Percentiles rank a stretch among this genome's conserved stretches.
Evolutionary conservation across 2,113 vertebrate species (phyloP).

Genomic region (Sus scrofa): T2T-Sscrofa CM000818.6:16957001-16957500

Average conservation of each 20-base stretch:
- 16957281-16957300: no score
- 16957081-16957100: background rate
- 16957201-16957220: no score
- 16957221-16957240: no score
- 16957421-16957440: background rate
- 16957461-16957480: background rate
- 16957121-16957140: background rate
- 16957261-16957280: no score
- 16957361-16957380: no score
- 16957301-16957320: no score
- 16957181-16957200: no score
- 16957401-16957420: background rate
- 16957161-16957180: no score
- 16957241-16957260: no score
- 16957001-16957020: background rate
- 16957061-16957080: conserved; percentile 6
- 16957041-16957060: background rate
- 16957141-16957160: background rate
- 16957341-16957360: no score
- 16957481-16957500: background rate
- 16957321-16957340: no score
- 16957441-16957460: background rate
- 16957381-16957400: conserved; percentile 43
- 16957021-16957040: background rate
- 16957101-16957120: background rate